Conservation (phyloP, 2,113 vertebrate species). For the Oxyruncus cristatus region DNA sequence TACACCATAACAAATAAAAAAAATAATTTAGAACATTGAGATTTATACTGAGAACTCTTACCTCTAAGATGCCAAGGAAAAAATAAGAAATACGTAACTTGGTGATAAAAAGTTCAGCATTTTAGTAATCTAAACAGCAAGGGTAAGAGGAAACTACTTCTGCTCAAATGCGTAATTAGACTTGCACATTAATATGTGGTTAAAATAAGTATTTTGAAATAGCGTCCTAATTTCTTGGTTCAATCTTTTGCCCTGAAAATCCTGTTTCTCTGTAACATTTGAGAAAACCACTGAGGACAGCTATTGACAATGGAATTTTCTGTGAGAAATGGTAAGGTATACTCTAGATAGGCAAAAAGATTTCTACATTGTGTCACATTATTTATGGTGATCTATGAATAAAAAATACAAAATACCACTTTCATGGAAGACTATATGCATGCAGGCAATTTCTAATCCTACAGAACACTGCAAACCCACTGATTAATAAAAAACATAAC, state of each 20-base stretch:
- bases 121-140: not conserved
- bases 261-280: not conserved
- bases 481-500: not conserved
- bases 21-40: not conserved
- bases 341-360: not conserved
- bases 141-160: not conserved
- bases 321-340: not conserved
- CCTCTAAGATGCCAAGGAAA: not conserved
- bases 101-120: not conserved
- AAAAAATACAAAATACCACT: not conserved
- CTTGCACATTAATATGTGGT: not conserved
- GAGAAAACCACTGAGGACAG: not conserved
- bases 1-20: not conserved
- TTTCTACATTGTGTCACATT: not conserved
- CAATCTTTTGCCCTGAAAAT: not conserved
- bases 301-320: not conserved
- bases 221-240: not conserved
- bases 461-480: not conserved
- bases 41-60: not conserved
- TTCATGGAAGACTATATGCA: not conserved
- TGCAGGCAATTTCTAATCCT: not conserved
- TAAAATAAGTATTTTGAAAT: not conserved
- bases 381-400: not conserved
- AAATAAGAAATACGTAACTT: not conserved
- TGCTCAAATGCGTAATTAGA: not conserved